phyloP scores from a whole-genome alignment of 2,797 vertebrate genomes.

The Periophthalmus magnuspinnatus region DNA sequence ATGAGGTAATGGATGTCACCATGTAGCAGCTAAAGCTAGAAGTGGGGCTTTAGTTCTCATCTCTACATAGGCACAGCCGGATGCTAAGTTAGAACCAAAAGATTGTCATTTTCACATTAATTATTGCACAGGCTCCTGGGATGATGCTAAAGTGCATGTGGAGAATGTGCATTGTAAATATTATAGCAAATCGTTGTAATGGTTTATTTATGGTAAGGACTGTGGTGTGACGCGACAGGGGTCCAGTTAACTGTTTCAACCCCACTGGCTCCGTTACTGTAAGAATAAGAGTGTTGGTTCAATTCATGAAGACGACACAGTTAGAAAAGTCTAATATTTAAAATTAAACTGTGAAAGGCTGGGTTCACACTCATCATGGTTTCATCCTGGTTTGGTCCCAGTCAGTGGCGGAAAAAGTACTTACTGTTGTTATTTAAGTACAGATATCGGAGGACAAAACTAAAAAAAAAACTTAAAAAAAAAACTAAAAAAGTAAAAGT shows the following conservation, averaged over 20 bases:
- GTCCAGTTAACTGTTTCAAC: neutral
- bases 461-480: too few relatives aligned
- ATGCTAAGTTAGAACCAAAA: conserved; percentile 27
- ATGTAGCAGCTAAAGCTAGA: conserved; percentile 73
- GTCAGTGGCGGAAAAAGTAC: too few relatives aligned
- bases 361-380: too few relatives aligned
- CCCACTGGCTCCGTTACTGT: neutral
- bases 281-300: neutral
- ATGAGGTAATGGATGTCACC: conserved; percentile 72
- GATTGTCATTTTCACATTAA: conserved; percentile 58
- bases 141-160: conserved; percentile 35
- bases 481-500: too few relatives aligned
- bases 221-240: neutral
- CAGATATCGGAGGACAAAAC: too few relatives aligned
- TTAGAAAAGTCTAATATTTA: neutral
- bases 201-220: conserved; percentile 14
- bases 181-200: conserved; percentile 16
- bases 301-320: neutral
- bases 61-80: conserved; percentile 45
- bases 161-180: conserved; percentile 42
- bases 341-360: conserved; percentile 1
- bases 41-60: conserved; percentile 70
- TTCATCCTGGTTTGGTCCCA: too few relatives aligned
- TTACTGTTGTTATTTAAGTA: too few relatives aligned
- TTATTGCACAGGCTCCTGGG: conserved; percentile 47